Evolutionary conservation across 2,888 invertebrate genomes (phyloP).

Genomic region (Chesias legatella): DNA sequence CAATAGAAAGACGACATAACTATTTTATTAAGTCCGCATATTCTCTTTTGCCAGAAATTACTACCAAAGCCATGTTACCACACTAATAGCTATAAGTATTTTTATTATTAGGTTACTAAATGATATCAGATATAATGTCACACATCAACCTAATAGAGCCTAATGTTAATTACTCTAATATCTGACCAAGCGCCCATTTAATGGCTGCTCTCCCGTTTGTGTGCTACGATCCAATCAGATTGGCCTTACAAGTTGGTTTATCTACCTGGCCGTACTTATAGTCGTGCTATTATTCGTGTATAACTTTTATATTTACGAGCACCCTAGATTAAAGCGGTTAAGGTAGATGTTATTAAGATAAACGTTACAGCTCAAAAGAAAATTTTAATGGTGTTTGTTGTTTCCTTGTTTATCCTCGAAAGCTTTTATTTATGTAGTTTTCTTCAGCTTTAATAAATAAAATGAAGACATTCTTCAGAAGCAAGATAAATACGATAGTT

Average conservation of each 20-base stretch:
- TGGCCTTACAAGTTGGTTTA: not conserved
- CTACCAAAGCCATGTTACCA: too few relatives aligned
- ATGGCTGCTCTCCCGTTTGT: too few relatives aligned
- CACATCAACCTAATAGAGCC: too few relatives aligned
- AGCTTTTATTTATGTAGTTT: slow-evolving; percentile 11
- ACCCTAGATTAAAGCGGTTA: slow-evolving; percentile 13
- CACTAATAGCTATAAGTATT: too few relatives aligned
- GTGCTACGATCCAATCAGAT: not conserved
- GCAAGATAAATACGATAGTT: not conserved
- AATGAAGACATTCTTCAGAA: not conserved
- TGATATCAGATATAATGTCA: too few relatives aligned
- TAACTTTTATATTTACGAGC: slow-evolving; percentile 18
- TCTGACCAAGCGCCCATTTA: too few relatives aligned
- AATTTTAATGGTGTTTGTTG: slow-evolving; percentile 20
- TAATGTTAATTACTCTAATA: too few relatives aligned
- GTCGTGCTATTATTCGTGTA: slow-evolving; percentile 10
- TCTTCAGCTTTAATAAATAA: not conserved
- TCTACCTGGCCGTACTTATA: slow-evolving; percentile 3
- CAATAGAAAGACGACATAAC: too few relatives aligned
- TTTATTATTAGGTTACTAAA: too few relatives aligned
- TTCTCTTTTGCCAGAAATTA: too few relatives aligned
- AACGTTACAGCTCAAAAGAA: slow-evolving; percentile 17
- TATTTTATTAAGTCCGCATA: too few relatives aligned
- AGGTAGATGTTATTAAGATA: slow-evolving; percentile 20
- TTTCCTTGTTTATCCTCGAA: slow-evolving; percentile 10